Base-by-base conservation (phyloP, 35 echinoderm and acorn worm species). In the Ophioderma brevispina region DNA sequence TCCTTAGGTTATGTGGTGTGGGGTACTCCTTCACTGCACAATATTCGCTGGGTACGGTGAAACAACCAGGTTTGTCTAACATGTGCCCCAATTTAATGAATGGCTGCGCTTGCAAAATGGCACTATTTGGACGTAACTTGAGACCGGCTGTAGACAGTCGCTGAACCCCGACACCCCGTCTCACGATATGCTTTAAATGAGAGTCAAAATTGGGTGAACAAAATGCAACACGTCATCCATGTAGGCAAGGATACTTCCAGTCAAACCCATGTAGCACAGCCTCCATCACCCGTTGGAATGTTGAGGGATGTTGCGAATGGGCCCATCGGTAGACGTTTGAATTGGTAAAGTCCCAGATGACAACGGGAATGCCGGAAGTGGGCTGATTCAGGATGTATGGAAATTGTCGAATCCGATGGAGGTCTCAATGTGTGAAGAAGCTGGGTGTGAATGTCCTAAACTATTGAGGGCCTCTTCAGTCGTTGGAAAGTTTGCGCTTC, bases 241-340 rank as follows among this genome's bases (percentile, higher is more conserved):
- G 35, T 88, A 88, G 8, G 81, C 86, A 33, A 2, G 8, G 31
- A 35, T 78, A 19, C 33, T 88, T 80, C 86, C 86, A 88, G 21
- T 34, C 40, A 5, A 88, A 35, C 23, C 86, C 86, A 81, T 78
- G 75, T 8, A 88, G 21, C 38, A 88, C 76, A 3, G 77, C 86
- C 49, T 88, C 86, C 86, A 88, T 88, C 41, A 88, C 34, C 1
- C 86, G 75, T 79, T 88, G 75, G 76, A 88, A 88, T 13, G 59
- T 70, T 10, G 1, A 1, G 81, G 84, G 34, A 50, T 86, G 38
- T 86, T 86, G 75, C 34, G 10, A 5, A 86, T n/a, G n/a, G 55
- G n/a, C 84, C 84, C 84, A 86, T 76, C 3, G 84, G 84, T 13
- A 86, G 59, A 32, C 84, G 84, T 31, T 38, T 31, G 19, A 86